Base-by-base conservation (phyloP, 2,888 invertebrate genomes). In the Noctua fimbriata region DNA sequence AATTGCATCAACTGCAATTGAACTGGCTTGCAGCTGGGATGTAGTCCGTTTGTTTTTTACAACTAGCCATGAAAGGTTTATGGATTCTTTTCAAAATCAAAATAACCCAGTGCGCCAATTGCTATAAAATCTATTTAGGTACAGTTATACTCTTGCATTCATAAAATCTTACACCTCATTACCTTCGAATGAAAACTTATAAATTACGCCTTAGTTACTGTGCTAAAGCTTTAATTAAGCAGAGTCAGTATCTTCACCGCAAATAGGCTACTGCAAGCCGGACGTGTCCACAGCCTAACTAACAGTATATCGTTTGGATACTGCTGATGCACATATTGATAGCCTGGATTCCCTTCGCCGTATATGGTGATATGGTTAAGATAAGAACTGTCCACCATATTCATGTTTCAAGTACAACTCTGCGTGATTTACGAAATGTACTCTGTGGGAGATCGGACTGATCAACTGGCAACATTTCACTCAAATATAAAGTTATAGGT, bases 371-470 rank as follows among this genome's bases (percentile, higher is more conserved):
- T 74, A 75, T 81, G 44, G 72, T 66, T 76, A 44, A 84, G 85
- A 85, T 85, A 85, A 85, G 77, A 77, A 84, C 65, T 84, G 81
- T 73, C 81, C 67, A 81, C 73, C 32, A 76, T 81, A 87, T 85
- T 81, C 87, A 85, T 81, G 87, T 65, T 72, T 16, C 47, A 75
- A 36, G 81, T 81, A 73, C 75, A 65, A 76, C 81, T 73, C 73
- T 9, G 81, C 69, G 81, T 81, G 88, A 88, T 88, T 86, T 88
- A 82, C 89, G 81, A 86, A 88, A 88, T 69, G 63, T 44, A 24
- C 80, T 32, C 83, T 21, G 83, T 78, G 66, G 80, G 79, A 81
- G 80, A 89, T 82, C 79, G 73, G 24, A 70, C n/a, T 58, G 79
- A 76, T 74, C 69, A 81, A 79, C 81, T 83, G 69, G 76, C 80